Conservation (phyloP, 2,113 vertebrate species). For the Phylloscopus whistleri region DNA sequence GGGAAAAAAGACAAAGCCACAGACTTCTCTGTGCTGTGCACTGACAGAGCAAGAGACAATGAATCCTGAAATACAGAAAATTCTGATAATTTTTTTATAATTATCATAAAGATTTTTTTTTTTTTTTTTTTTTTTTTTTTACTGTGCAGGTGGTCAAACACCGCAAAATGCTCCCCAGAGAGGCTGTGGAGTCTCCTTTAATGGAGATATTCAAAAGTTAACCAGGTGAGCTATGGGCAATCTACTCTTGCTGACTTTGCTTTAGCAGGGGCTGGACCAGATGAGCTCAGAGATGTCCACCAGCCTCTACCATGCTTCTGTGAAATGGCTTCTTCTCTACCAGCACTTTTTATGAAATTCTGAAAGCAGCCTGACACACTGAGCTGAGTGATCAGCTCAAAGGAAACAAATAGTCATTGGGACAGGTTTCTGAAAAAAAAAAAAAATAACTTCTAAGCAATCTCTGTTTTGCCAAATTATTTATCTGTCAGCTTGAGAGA, state of each 20-base stretch:
- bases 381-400: not conserved
- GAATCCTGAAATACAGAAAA: not conserved
- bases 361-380: not conserved
- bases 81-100: not conserved
- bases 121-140: not conserved
- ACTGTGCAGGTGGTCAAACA: not conserved
- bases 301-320: fast-evolving
- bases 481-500: not conserved
- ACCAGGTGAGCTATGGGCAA: not conserved
- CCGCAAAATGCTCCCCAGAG: not conserved
- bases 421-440: not conserved
- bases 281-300: not conserved
- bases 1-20: not conserved
- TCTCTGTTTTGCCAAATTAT: not conserved
- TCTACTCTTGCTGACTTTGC: not conserved
- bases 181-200: not conserved
- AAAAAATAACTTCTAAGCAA: not conserved
- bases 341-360: not conserved
- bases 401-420: not conserved
- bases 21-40: not conserved
- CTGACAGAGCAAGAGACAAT: not conserved
- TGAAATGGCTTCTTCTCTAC: not conserved
- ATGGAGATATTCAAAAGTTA: not conserved
- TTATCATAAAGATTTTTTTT: not conserved
- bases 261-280: not conserved